Evolutionary conservation across 2,888 invertebrate genomes (phyloP).

Genomic region (Cerastis leucographa): DNA sequence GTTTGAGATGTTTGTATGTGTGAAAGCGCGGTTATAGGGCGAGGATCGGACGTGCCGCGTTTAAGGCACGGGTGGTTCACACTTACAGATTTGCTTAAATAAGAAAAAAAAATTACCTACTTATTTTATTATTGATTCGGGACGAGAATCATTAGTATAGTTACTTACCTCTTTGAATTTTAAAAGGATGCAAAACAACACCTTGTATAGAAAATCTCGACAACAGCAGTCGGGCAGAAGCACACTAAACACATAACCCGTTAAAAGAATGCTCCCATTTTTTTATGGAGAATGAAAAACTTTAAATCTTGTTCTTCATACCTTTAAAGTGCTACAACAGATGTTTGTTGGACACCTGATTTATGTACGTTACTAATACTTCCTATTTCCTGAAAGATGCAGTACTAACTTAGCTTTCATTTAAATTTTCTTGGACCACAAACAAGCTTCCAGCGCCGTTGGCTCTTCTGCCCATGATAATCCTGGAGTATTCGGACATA

Average conservation of each 20-base stretch:
- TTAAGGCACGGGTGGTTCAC: too few species aligned
- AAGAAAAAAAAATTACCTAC: too few species aligned
- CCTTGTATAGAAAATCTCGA: too few species aligned
- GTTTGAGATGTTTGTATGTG: too few species aligned
- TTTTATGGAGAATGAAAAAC: not conserved
- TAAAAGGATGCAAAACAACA: too few species aligned
- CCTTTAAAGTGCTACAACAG: not conserved
- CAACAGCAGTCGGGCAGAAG: not conserved
- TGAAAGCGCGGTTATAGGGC: too few species aligned
- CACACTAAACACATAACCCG: not conserved
- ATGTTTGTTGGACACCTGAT: not conserved
- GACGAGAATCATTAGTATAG: too few species aligned
- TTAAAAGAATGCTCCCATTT: not conserved
- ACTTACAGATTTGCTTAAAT: too few species aligned
- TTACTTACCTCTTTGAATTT: too few species aligned
- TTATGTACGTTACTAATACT: not conserved
- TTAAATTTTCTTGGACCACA: not conserved
- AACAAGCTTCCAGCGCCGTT: not conserved
- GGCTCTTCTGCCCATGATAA: not conserved
- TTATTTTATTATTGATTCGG: too few species aligned
- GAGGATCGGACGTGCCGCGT: too few species aligned
- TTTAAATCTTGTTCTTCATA: not conserved
- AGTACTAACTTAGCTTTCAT: not conserved
- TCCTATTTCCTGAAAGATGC: not conserved
- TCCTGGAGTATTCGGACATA: not conserved